Base-by-base conservation (phyloP, 2,113 vertebrate genomes). In the Fulica atra region DNA sequence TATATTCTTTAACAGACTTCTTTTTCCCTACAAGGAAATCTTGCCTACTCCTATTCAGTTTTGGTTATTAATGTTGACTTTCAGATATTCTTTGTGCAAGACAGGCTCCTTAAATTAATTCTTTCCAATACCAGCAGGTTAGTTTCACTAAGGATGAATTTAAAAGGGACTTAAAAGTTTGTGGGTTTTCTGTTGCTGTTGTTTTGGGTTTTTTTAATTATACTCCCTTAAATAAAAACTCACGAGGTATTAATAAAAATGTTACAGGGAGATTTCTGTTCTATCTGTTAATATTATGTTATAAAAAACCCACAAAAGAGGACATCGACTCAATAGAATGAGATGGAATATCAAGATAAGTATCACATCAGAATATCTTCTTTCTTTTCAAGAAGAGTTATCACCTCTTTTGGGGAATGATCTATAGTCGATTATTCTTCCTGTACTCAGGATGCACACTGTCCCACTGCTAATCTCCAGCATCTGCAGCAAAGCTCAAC, bases 1-100 rank as follows among this genome's bases (percentile, higher is more conserved):
- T 61, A 72, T 73, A 59, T 51, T 87, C 77, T 82, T 88, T 82
- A 60, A 70, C 21, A 74, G 54, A n/a, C 28, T 46, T 31, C 85
- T 48, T 51, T 68, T 91, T 24, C 38, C 69, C 51, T 86, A 40
- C 79, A 82, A 95, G 66, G 73, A 95, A 92, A 93, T 85, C 23
- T 84, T 96, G 74, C 94, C 91, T 88, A 44, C 63, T 96, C 60
- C 60, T 86, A 86, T 92, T 78, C 76, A 78, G 60, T 95, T 96
- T 31, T 63, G 44, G 26, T 86, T 96, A 91, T 94, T 97, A 93
- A 91, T 70, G 73, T 51, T 85, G 90, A 91, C 46, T 92, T 93
- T 89, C 61, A 93, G 61, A 57, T 88, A 79, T 66, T 65, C 17
- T 85, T 73, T 84, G 50, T 70, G 82, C 79, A 95, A 95, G 38